A percentile compares a stretch with the other conserved stretches of the same genome.
These are phyloP conservation scores for Drosophila guanche DNA, from an alignment of 1,140 invertebrate species.

Conservation along the genomic window DNA sequence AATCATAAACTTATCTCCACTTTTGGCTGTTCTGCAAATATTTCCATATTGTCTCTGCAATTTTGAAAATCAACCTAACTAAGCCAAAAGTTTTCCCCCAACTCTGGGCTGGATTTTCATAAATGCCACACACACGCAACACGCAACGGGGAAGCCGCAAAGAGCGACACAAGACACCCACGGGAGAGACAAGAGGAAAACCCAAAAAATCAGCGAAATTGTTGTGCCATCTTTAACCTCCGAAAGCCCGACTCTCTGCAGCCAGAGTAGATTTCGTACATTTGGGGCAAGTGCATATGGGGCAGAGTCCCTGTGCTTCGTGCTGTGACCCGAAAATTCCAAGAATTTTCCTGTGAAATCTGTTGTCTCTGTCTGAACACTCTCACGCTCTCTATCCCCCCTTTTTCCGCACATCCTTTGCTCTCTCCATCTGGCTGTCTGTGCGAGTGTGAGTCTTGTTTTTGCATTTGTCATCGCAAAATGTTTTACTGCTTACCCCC, in stretches of 20 bases:
- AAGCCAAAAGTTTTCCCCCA: conserved; percentile 20
- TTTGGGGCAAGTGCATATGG: too few species aligned
- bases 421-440: not conserved
- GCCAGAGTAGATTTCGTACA: conserved; percentile 11
- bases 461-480: conserved; percentile 71
- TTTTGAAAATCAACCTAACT: conserved; percentile 10
- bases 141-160: not conserved
- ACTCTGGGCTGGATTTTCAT: conserved; percentile 8
- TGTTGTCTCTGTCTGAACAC: conserved; percentile 11
- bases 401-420: not conserved
- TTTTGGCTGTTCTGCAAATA: conserved; percentile 4
- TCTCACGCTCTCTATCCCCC: too few species aligned
- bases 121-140: conserved; percentile 20
- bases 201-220: conserved; percentile 28
- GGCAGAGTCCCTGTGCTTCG: conserved; percentile 1
- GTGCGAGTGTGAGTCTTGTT: conserved; percentile 40
- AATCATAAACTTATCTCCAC: conserved; percentile 3
- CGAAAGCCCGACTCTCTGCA: not conserved
- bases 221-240: conserved; percentile 12
- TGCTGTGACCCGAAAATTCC: conserved; percentile 48
- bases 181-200: not conserved
- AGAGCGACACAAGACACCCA: not conserved
- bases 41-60: conserved; percentile 7
- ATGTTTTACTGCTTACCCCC: conserved; percentile 59
- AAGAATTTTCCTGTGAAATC: conserved; percentile 57